Conservation (phyloP, 2,797 vertebrate species). For the Adrianichthys oophorus region DNA sequence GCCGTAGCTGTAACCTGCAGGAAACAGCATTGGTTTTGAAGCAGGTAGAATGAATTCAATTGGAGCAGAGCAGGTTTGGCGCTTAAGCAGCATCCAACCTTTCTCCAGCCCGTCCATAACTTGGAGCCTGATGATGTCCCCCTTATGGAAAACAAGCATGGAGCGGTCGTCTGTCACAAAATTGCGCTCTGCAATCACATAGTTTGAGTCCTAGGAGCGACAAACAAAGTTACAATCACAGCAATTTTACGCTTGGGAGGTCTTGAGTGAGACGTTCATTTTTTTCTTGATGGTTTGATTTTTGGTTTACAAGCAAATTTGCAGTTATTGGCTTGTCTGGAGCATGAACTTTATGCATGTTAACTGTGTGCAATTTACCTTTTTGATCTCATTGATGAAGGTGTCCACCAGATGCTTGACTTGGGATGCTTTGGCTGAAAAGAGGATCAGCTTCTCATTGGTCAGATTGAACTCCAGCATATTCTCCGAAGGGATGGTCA, state of each 20-base stretch:
- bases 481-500: slow-evolving; percentile 90
- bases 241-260: background rate
- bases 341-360: slow-evolving; percentile 1
- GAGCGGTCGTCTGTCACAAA: slow-evolving; percentile 83
- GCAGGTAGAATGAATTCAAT: slow-evolving; percentile 3
- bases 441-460: slow-evolving; percentile 94
- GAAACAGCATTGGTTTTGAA: slow-evolving; percentile 5
- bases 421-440: slow-evolving; percentile 92
- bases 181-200: slow-evolving; percentile 91
- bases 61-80: background rate
- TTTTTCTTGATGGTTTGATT: background rate
- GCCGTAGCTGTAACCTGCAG: slow-evolving; percentile 85
- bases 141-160: slow-evolving; percentile 92
- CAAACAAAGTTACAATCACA: background rate
- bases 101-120: slow-evolving; percentile 81
- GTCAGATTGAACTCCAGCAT: slow-evolving; percentile 96
- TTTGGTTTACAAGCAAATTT: too few species aligned
- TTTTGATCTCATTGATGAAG: slow-evolving; percentile 94
- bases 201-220: slow-evolving; percentile 88
- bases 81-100: slow-evolving; percentile 75
- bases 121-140: slow-evolving; percentile 92
- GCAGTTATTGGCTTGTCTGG: background rate
- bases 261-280: background rate
- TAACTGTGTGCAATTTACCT: slow-evolving; percentile 75
- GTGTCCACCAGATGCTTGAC: slow-evolving; percentile 91